Evolutionary conservation across 2,888 invertebrate species (phyloP), one percentile per base, ranked within the genome.

Genomic region (Eucriotettix oculatus): DNA sequence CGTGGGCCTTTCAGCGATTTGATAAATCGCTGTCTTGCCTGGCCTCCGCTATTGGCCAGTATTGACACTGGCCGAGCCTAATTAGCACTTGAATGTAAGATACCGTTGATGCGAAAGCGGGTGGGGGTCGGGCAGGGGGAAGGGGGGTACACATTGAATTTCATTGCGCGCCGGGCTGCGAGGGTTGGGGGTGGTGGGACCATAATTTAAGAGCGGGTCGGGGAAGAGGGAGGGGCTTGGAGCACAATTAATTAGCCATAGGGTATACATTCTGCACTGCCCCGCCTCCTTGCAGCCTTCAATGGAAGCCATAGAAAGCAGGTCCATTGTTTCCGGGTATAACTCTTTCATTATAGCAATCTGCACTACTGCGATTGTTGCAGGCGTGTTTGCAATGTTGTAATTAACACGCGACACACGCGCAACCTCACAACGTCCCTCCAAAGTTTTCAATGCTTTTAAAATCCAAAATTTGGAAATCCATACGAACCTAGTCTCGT

Each of bases 161-260:
- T 55, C 55, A 55, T 55, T 55, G 55, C 55, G 16, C 55, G 29
- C 55, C 40, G 29, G 55, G 41, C 41, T 29, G 55, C 29, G 14
- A 41, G 17, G 16, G 16, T 11, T 16, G n/a, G n/a, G 53, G 11
- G 11, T 11, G 53, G 53, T 14, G 11, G 17, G 48, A 43, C 54
- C 42, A 61, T 61, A 59, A 61, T 61, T 61, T 57, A 61, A 61
- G 57, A 61, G 59, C 43, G 59, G 54, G 17, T 44, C 42, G 44
- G 16, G 59, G 29, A 55, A 43, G n/a, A 10, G 55, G 16, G 40
- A 43, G 54, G 16, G 44, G 43, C 17, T 42, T 42, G 44, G 41
- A 16, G 54, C 57, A 54, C 59, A 61, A 61, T 61, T 61, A 61
- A 61, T 61, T 61, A 61, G 61, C 61, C 61, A 61, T 61, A 57